Evolutionary conservation across 2,888 invertebrate species (phyloP).

Genomic region (Furcula furcula): DNA sequence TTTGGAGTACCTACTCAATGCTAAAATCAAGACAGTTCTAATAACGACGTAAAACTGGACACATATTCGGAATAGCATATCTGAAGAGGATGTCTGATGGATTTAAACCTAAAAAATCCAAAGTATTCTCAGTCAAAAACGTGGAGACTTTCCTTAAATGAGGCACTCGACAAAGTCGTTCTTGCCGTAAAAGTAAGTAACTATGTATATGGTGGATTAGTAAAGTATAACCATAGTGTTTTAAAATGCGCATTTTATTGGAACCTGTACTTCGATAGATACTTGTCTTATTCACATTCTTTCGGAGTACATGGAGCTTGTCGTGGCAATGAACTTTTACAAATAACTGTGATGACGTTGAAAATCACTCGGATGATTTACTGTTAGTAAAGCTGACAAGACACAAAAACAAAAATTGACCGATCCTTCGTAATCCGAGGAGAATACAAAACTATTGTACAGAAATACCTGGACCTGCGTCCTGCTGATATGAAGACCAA

Average conservation of each 20-base stretch:
- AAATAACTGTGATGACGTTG: conserved; percentile 5
- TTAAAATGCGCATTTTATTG: background rate
- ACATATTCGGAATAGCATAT: background rate
- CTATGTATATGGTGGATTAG: background rate
- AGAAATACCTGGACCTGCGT: conserved; percentile 9
- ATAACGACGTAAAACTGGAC: background rate
- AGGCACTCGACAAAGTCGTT: background rate
- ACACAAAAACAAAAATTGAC: conserved; percentile 5
- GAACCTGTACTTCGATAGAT: background rate
- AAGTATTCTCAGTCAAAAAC: conserved; percentile 1
- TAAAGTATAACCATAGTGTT: background rate
- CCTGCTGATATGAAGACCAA: background rate
- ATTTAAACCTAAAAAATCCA: conserved; percentile 2
- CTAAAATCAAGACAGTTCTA: conserved; percentile 1
- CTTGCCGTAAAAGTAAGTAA: conserved; percentile 1
- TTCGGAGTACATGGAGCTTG: conserved; percentile 6
- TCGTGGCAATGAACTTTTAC: conserved; percentile 4
- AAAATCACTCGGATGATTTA: conserved; percentile 4
- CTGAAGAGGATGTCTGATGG: background rate
- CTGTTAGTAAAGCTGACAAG: conserved; percentile 4
- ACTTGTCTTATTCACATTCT: background rate
- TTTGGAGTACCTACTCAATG: conserved; percentile 7
- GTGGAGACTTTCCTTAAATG: conserved; percentile 2
- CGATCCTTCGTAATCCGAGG: conserved; percentile 8
- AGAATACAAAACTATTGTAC: conserved; percentile 6